Percentiles rank a stretch among this genome's conserved stretches.
Conservation (phyloP, 1,140 invertebrate genomes). For the Batillaria attramentaria region DNA sequence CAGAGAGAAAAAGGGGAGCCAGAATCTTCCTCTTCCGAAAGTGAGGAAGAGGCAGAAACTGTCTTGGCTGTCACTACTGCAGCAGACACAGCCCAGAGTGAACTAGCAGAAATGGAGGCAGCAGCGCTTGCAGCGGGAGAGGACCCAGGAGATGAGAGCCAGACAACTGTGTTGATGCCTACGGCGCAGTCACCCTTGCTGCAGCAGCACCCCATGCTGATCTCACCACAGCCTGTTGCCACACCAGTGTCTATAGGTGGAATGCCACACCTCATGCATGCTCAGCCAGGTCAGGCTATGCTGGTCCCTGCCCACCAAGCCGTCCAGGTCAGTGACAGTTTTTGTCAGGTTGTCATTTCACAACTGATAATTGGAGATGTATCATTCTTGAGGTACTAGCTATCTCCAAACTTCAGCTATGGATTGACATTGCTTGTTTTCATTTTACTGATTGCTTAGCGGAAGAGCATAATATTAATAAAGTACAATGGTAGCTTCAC, state of each 20-base stretch:
- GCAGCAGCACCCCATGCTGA: conserved; percentile 47
- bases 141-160: conserved; percentile 32
- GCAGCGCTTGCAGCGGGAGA: conserved; percentile 42
- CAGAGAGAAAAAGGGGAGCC: conserved; percentile 48
- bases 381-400: too few species aligned
- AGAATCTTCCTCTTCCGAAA: conserved; percentile 37
- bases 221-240: conserved; percentile 35
- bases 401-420: too few species aligned
- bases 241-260: conserved; percentile 30
- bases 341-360: too few species aligned
- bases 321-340: conserved; percentile 19
- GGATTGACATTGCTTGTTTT: too few species aligned
- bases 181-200: conserved; percentile 43
- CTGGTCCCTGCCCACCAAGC: conserved; percentile 23
- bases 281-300: conserved; percentile 29
- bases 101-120: conserved; percentile 43
- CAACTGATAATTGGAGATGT: too few species aligned
- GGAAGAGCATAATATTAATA: too few species aligned
- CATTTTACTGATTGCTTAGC: too few species aligned
- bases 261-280: conserved; percentile 32
- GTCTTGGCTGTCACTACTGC: conserved; percentile 27
- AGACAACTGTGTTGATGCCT: conserved; percentile 35
- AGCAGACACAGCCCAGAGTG: conserved; percentile 34
- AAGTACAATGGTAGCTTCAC: too few species aligned
- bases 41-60: conserved; percentile 43